phyloP scores from a whole-genome alignment of 2,113 vertebrate species.

The Oxygymnocypris stewartii region DNA sequence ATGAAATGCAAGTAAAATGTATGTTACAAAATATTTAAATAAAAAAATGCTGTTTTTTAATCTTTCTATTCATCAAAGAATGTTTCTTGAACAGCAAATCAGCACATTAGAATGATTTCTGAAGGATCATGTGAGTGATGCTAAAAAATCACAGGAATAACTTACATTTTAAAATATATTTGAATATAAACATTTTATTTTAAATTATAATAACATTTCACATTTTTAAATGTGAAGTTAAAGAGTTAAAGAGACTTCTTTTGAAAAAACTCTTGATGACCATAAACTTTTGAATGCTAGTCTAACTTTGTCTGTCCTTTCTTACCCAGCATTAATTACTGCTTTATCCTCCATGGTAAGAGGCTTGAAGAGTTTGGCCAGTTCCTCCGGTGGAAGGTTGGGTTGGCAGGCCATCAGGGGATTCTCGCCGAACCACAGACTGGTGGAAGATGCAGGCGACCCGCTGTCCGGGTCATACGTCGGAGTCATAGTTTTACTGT shows the following conservation, averaged over 20 bases:
- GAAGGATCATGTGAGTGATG: not conserved
- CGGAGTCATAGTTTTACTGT: conserved; percentile 93
- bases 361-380: conserved; percentile 87
- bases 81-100: not conserved
- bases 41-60: not conserved
- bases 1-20: not conserved
- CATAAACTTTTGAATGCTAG: not conserved
- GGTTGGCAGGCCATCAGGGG: conserved; percentile 77
- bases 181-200: not conserved
- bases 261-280: not conserved
- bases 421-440: conserved; percentile 89
- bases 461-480: conserved; percentile 87
- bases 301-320: not conserved
- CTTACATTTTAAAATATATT: not conserved
- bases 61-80: not conserved
- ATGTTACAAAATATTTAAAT: not conserved
- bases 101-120: not conserved
- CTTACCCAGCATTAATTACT: conserved; percentile 85
- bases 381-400: conserved; percentile 74
- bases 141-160: not conserved
- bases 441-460: conserved; percentile 82
- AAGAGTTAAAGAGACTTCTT: not conserved
- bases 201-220: not conserved
- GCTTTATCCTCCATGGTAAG: conserved; percentile 89
- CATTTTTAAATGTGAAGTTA: too few species aligned